phyloP scores from a whole-genome alignment of 2,797 vertebrate species.

The Kryptopterus vitreolus region DNA sequence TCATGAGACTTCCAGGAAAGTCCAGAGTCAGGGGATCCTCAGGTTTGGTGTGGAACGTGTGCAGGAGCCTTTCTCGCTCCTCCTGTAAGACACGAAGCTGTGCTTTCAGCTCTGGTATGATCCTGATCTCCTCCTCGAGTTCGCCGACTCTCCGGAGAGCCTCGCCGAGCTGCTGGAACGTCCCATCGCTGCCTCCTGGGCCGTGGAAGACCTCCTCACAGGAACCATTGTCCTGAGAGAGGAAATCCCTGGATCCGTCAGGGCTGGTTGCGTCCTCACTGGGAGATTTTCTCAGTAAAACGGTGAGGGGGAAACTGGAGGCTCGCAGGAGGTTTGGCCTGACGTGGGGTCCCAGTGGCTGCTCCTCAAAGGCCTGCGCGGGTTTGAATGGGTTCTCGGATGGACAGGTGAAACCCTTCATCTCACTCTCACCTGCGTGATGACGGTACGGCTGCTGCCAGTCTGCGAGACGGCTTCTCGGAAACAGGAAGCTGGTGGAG shows the following conservation, averaged over 20 bases:
- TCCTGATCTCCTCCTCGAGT: slow-evolving; percentile 72
- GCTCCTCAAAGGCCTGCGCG: slow-evolving; percentile 69
- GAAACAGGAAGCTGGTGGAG: slow-evolving; percentile 71
- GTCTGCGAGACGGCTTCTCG: slow-evolving; percentile 69
- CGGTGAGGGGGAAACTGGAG: slow-evolving; percentile 86
- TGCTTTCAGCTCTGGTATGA: slow-evolving; percentile 68
- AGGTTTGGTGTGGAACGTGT: slow-evolving; percentile 62
- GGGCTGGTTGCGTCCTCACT: slow-evolving; percentile 66
- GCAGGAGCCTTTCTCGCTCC: slow-evolving; percentile 64
- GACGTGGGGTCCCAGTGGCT: slow-evolving; percentile 70
- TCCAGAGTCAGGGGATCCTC: slow-evolving; percentile 33
- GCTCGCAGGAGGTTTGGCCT: slow-evolving; percentile 88
- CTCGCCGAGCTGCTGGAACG: slow-evolving; percentile 69
- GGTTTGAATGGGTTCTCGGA: slow-evolving; percentile 52
- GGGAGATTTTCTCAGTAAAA: slow-evolving; percentile 74
- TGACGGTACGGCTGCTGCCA: slow-evolving; percentile 59
- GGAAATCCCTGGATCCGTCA: slow-evolving; percentile 50
- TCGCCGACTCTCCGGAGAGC: slow-evolving; percentile 71
- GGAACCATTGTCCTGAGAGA: slow-evolving; percentile 62
- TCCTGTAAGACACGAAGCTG: slow-evolving; percentile 72
- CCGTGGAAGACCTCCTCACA: slow-evolving; percentile 67
- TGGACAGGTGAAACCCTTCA: slow-evolving; percentile 48
- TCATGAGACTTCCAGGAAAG: neutral
- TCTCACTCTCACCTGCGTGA: slow-evolving; percentile 56
- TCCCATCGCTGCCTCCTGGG: slow-evolving; percentile 3